Evolutionary conservation across 2,113 vertebrate species (phyloP).

Genomic region (Triplophysa siluroides): DNA sequence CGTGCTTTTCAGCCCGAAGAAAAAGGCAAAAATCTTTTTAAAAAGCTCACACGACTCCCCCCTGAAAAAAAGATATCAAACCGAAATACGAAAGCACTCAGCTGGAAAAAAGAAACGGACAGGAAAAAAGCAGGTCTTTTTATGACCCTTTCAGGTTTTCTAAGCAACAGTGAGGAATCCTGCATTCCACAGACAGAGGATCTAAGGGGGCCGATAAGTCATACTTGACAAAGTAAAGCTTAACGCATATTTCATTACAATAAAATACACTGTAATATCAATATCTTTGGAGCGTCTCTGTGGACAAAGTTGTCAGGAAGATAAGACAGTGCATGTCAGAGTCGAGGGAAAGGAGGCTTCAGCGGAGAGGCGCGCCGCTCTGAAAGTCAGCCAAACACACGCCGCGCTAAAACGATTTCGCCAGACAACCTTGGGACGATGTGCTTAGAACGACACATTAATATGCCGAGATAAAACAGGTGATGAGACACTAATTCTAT

Average conservation of each 20-base stretch:
- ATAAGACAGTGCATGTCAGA: constrained; percentile 48
- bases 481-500: constrained; percentile 50
- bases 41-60: constrained; percentile 19
- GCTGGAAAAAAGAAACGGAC: background rate
- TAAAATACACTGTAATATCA: constrained; percentile 50
- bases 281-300: constrained; percentile 49
- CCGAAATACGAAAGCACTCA: constrained; percentile 29
- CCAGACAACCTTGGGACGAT: constrained; percentile 52
- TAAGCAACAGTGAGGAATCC: constrained; percentile 28
- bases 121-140: constrained; percentile 10
- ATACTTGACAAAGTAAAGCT: constrained; percentile 36
- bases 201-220: constrained; percentile 44
- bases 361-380: constrained; percentile 20
- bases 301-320: constrained; percentile 48
- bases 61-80: constrained; percentile 17
- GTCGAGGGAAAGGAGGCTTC: constrained; percentile 19
- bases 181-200: constrained; percentile 36
- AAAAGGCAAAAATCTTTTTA: constrained; percentile 16
- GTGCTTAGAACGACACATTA: constrained; percentile 49
- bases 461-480: constrained; percentile 42
- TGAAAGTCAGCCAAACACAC: constrained; percentile 43
- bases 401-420: constrained; percentile 26
- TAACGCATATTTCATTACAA: constrained; percentile 40
- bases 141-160: constrained; percentile 34
- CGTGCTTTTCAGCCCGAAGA: constrained; percentile 11